Evolutionary conservation across 1,140 invertebrate species (phyloP).

Genomic region (Scylla paramamosain): DNA sequence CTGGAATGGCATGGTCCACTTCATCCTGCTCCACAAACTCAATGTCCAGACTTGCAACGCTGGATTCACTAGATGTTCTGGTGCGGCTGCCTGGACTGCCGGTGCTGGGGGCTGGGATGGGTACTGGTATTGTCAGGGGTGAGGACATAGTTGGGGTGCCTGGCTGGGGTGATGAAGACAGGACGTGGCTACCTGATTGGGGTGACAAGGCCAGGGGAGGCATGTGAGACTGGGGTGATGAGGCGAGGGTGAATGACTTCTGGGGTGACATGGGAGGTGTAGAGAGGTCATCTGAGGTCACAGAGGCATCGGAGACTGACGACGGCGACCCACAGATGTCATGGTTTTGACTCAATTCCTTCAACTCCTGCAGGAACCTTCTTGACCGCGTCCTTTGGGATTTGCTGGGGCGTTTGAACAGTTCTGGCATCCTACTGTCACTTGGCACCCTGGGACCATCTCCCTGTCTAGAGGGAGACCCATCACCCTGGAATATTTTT

Average conservation of each 20-base stretch:
- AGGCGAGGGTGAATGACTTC: background rate
- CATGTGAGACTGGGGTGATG: background rate
- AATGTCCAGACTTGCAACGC: conserved; percentile 30
- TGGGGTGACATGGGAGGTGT: background rate
- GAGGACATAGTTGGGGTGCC: background rate
- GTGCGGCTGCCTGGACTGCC: conserved; percentile 24
- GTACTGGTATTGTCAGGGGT: background rate
- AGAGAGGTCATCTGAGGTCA: too few species aligned
- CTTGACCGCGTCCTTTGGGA: conserved; percentile 36
- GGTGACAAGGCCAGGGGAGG: background rate
- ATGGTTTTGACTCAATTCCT: background rate
- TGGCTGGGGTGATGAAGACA: background rate
- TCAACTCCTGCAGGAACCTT: conserved; percentile 48
- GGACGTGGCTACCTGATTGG: background rate
- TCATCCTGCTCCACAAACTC: conserved; percentile 49
- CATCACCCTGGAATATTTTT: conserved; percentile 50
- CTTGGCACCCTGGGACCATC: background rate
- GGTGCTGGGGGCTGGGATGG: background rate
- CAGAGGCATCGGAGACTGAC: background rate
- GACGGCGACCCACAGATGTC: background rate
- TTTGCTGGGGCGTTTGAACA: conserved; percentile 39
- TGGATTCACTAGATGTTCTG: conserved; percentile 41
- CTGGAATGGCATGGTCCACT: background rate
- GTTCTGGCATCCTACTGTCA: background rate
- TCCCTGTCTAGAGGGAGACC: conserved; percentile 40